Percentiles rank a stretch among this genome's conserved stretches.
Evolutionary conservation across 2,888 invertebrate genomes (phyloP).

Genomic region (Oscheius sp.): DNA sequence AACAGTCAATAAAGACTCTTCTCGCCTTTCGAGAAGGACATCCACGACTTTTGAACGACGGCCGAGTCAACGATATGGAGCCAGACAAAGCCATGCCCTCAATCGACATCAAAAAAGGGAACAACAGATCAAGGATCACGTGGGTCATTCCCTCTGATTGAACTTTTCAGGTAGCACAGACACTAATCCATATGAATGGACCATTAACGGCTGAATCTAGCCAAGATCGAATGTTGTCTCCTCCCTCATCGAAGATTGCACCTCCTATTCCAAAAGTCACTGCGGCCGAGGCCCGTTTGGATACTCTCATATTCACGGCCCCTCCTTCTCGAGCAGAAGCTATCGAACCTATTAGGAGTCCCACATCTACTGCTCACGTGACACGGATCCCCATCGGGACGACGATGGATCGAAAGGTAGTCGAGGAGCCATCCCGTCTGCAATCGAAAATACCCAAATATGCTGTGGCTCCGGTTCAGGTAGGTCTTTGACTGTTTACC

Average conservation of each 20-base stretch:
- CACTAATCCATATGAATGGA: neutral
- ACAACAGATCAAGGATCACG: conserved; percentile 27
- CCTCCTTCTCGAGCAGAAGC: neutral
- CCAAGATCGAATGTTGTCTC: neutral
- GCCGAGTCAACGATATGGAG: conserved; percentile 81
- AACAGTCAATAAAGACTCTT: conserved; percentile 67
- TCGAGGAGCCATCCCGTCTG: conserved; percentile 6
- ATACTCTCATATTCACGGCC: conserved; percentile 16
- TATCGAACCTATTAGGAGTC: conserved; percentile 8
- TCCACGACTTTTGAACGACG: conserved; percentile 92
- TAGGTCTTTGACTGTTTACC: neutral
- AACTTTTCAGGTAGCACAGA: conserved; percentile 9
- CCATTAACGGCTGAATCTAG: conserved; percentile 5
- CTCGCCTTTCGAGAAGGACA: conserved; percentile 79
- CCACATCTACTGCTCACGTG: conserved; percentile 18
- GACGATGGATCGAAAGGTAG: conserved; percentile 11
- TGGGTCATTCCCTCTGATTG: neutral
- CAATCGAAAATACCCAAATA: conserved; percentile 28
- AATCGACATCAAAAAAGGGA: conserved; percentile 28
- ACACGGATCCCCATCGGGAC: conserved; percentile 29
- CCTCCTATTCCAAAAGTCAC: neutral
- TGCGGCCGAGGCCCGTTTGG: conserved; percentile 27
- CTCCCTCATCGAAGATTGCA: conserved; percentile 12
- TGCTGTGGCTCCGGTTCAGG: conserved; percentile 24
- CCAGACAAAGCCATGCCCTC: conserved; percentile 43